Base-by-base conservation (phyloP, 2,888 invertebrate genomes). In the Ennomos erosarius region DNA sequence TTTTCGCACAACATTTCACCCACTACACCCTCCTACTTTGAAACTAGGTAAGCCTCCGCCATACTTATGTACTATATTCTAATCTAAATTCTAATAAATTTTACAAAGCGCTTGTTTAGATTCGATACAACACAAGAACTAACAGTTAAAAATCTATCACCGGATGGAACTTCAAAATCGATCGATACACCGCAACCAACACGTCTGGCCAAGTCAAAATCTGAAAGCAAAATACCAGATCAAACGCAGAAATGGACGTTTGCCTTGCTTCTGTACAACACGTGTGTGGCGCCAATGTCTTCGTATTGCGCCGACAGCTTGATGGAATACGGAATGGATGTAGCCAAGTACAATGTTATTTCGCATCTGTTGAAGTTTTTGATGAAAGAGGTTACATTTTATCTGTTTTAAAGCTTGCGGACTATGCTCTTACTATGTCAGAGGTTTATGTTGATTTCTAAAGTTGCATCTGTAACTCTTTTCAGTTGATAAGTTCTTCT, bases 261-360 rank as follows among this genome's bases (percentile, higher is more conserved):
- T 39, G 88, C 86, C 1, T 64, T 92, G n/a, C 78, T 92, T 8
- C 59, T 91, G 45, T 92, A 91, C 69, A 87, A 91, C 48, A 81
- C 86, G 4, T 92, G 92, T 62, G 72, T 90, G 13, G 89, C 88
- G 0, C 90, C 92, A 0, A 87, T 91, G 83, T 90, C 91, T 0
- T 64, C 79, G 0, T 90, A 90, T 57, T 91, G 90, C 64, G 91
- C 89, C 0, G 81, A 87, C 55, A 87, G 70, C 49, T 84, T 90
- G 34, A 63, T 91, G 8, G 85, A 90, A 53, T 91, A 87, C 50
- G 91, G 92, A 26, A 76, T 91, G 69, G 92, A 92, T 57, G 87
- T 81, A 9, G 91, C 91, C 12, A 87, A 85, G 67, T 90, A 90
- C 65, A 90, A 90, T 60, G 76, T 90, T 44, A 64, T 86, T 12